These are phyloP conservation scores for Papilio protenor DNA, from an alignment of 2,888 invertebrate genomes.

Conservation along the genomic window DNA sequence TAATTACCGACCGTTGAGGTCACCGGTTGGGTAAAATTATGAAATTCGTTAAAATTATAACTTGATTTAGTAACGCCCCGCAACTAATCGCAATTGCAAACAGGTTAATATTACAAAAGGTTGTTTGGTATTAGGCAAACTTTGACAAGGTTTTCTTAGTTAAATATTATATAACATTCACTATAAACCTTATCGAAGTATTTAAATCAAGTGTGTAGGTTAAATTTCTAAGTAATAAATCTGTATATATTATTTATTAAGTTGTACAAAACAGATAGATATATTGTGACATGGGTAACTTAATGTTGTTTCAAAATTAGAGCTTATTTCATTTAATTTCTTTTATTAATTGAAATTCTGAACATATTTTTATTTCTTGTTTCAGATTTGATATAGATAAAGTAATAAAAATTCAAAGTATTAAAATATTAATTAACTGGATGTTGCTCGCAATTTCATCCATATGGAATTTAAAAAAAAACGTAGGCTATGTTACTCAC, in stretches of 20 bases:
- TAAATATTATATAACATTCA: slow-evolving; percentile 24
- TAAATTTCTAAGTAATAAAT: background rate
- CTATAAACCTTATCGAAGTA: background rate
- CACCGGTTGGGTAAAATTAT: slow-evolving; percentile 29
- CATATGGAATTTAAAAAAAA: too few species aligned
- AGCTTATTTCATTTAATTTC: background rate
- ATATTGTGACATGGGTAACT: background rate
- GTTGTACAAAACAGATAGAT: background rate
- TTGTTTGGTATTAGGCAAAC: slow-evolving; percentile 22
- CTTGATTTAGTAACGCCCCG: slow-evolving; percentile 10
- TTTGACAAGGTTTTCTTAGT: slow-evolving; percentile 17
- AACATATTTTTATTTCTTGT: background rate
- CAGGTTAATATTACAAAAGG: slow-evolving; percentile 23
- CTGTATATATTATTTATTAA: background rate
- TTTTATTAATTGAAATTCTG: background rate
- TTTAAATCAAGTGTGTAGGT: slow-evolving; percentile 7
- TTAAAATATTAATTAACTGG: too few species aligned
- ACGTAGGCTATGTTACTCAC: too few species aligned
- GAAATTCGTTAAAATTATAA: slow-evolving; percentile 28
- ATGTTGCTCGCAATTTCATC: too few species aligned
- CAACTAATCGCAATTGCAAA: slow-evolving; percentile 19
- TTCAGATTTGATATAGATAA: too few species aligned
- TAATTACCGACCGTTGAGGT: slow-evolving; percentile 21
- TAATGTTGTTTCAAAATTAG: background rate
- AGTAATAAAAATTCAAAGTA: too few species aligned